Evolutionary conservation across 2,888 invertebrate species (phyloP).

Genomic region (Pammene aurita): DNA sequence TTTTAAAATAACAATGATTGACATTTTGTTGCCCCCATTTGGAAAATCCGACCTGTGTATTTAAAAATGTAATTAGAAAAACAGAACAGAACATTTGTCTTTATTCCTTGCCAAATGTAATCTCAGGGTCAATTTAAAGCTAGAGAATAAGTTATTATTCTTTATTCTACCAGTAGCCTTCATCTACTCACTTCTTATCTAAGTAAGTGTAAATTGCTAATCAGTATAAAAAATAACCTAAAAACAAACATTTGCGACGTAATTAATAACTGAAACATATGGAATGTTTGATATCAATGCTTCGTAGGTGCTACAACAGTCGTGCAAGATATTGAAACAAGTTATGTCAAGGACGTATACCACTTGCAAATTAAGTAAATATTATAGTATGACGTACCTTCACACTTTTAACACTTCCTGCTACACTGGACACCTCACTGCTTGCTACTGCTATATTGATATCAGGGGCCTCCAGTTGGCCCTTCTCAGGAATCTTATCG

Average conservation of each 20-base stretch:
- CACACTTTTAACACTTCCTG: conserved; percentile 68
- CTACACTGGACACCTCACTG: conserved; percentile 66
- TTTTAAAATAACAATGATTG: too few relatives aligned
- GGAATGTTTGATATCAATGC: conserved; percentile 24
- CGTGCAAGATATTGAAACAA: conserved; percentile 27
- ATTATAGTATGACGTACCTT: conserved; percentile 59
- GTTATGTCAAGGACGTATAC: conserved; percentile 32
- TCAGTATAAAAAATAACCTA: background rate
- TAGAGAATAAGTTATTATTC: too few relatives aligned
- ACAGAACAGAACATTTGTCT: background rate
- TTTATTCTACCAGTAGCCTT: too few relatives aligned
- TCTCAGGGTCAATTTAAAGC: too few relatives aligned
- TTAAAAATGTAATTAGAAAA: too few relatives aligned
- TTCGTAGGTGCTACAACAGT: conserved; percentile 18
- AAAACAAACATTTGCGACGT: conserved; percentile 2
- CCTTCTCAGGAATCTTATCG: conserved; percentile 65
- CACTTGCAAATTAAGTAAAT: conserved; percentile 30
- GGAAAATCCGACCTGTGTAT: too few relatives aligned
- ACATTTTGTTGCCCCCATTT: too few relatives aligned
- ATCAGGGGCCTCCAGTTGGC: conserved; percentile 61
- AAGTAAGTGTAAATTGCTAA: too few relatives aligned
- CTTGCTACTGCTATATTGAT: conserved; percentile 66
- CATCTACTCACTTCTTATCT: too few relatives aligned
- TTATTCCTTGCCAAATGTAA: background rate
- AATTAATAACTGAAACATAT: conserved; percentile 23